phyloP scores from a whole-genome alignment of 1,140 invertebrate genomes.

The Drosophila littoralis region DNA sequence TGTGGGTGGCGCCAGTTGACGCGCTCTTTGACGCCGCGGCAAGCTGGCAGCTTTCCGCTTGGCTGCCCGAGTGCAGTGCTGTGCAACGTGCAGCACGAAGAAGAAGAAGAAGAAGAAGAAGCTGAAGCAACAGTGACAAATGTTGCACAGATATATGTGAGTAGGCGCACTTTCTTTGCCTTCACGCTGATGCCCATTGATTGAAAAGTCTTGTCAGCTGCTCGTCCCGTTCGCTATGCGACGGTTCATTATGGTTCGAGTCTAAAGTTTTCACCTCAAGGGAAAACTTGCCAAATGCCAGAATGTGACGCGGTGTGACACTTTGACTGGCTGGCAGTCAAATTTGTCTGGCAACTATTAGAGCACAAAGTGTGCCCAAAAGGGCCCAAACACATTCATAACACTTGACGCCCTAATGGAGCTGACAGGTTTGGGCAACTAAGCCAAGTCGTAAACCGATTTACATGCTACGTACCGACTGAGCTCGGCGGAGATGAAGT shows the following conservation, averaged over 20 bases:
- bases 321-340: constrained; percentile 58
- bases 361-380: constrained; percentile 53
- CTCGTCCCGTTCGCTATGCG: background rate
- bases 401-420: constrained; percentile 27
- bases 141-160: constrained; percentile 24
- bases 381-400: constrained; percentile 30
- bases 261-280: constrained; percentile 33
- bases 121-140: constrained; percentile 49
- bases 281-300: constrained; percentile 12
- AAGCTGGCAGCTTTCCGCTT: constrained; percentile 43
- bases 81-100: constrained; percentile 5
- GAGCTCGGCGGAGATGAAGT: constrained; percentile 92
- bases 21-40: constrained; percentile 27
- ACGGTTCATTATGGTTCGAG: background rate
- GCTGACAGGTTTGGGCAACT: constrained; percentile 19
- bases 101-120: background rate
- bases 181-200: constrained; percentile 71
- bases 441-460: constrained; percentile 1
- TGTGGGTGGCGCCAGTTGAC: constrained; percentile 38
- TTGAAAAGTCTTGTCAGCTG: constrained; percentile 56
- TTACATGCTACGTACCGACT: constrained; percentile 88
- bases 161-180: constrained; percentile 53
- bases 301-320: constrained; percentile 49
- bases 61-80: constrained; percentile 55
- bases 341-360: constrained; percentile 66